A percentile compares a stretch with the other conserved stretches of the same genome.
phyloP scores from a whole-genome alignment of 2,113 vertebrate genomes.

The Ceyx melanurus region DNA sequence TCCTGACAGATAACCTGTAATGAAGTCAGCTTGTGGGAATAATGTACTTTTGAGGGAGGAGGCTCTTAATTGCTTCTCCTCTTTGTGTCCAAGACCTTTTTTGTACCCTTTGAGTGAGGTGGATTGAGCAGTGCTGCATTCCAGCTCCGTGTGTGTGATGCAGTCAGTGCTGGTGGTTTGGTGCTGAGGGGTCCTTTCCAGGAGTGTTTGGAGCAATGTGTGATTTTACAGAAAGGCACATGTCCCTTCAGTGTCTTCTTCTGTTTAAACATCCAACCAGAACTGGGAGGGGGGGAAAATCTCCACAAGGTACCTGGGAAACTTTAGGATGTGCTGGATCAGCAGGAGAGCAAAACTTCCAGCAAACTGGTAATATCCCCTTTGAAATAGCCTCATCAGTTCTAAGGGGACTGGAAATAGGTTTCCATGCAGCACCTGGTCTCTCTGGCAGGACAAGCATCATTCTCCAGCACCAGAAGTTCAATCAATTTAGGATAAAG shows the following conservation, averaged over 20 bases:
- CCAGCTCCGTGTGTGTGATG: background rate
- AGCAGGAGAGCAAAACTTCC: background rate
- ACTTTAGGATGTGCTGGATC: background rate
- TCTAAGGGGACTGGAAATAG: background rate
- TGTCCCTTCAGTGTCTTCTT: background rate
- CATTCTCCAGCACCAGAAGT: background rate
- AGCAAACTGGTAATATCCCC: background rate
- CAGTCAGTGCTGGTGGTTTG: fast-evolving
- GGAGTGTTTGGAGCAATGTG: background rate
- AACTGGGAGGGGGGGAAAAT: background rate
- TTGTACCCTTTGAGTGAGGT: background rate
- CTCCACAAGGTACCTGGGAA: background rate
- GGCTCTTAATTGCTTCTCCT: background rate
- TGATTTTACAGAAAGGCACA: background rate
- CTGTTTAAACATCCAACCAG: background rate
- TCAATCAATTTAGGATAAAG: background rate
- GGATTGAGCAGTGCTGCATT: fast-evolving
- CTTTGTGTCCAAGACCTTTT: background rate
- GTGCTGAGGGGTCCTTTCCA: background rate
- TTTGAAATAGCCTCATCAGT: background rate
- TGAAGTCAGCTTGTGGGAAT: background rate
- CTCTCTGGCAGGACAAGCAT: background rate
- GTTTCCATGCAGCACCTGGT: background rate
- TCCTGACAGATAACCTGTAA: background rate
- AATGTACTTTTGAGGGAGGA: background rate